Percentiles rank a stretch among this genome's conserved stretches.
Evolutionary conservation across 2,888 invertebrate genomes (phyloP).

Genomic region (Stenoptilia bipunctidactyla): DNA sequence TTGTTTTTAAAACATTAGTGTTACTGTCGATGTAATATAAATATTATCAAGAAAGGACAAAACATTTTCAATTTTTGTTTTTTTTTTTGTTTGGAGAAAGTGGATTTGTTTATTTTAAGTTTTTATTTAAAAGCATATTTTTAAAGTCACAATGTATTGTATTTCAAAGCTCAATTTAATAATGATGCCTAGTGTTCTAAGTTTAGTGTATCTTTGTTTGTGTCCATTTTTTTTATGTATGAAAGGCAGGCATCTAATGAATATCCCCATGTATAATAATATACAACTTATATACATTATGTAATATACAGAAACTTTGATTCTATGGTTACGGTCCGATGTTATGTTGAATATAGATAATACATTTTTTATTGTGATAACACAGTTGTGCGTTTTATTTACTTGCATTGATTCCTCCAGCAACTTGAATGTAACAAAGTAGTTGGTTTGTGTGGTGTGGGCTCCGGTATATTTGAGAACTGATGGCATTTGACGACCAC

Average conservation of each 20-base stretch:
- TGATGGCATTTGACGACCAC: too few relatives aligned
- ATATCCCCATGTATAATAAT: conserved; percentile 14
- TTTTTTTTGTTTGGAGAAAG: too few relatives aligned
- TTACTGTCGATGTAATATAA: too few relatives aligned
- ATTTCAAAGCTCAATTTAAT: neutral
- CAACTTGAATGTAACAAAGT: too few relatives aligned
- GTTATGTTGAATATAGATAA: conserved; percentile 65
- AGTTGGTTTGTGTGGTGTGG: too few relatives aligned
- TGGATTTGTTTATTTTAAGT: neutral
- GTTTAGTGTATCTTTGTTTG: neutral
- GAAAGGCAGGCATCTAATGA: neutral
- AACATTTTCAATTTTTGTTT: neutral
- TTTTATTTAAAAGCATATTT: neutral
- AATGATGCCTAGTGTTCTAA: neutral
- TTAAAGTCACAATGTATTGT: neutral
- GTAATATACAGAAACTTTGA: conserved; percentile 53
- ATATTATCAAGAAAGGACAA: too few relatives aligned
- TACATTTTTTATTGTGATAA: conserved; percentile 68
- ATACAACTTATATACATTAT: conserved; percentile 28
- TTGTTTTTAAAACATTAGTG: too few relatives aligned
- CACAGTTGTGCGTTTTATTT: too few relatives aligned
- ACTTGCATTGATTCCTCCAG: too few relatives aligned
- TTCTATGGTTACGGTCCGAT: conserved; percentile 57
- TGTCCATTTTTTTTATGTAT: too few relatives aligned
- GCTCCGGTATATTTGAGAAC: too few relatives aligned